Evolutionary conservation across 2,797 vertebrate genomes (phyloP).

Genomic region (Oryzias dopingdopingensis): DNA sequence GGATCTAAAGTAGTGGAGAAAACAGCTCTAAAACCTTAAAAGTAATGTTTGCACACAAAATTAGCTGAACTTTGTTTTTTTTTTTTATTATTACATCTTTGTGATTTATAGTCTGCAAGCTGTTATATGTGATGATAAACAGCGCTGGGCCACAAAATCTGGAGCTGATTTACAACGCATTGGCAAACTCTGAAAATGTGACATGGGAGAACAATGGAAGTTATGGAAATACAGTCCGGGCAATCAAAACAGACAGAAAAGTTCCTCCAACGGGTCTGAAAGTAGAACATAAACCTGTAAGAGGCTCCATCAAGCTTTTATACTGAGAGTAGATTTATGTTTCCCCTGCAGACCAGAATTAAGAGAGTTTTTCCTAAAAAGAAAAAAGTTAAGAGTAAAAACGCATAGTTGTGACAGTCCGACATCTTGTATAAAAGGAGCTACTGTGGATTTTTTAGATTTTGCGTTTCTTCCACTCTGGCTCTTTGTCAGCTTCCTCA

Average conservation of each 20-base stretch:
- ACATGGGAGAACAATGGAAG: slow-evolving; percentile 46
- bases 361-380: neutral
- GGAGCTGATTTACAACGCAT: slow-evolving; percentile 57
- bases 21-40: slow-evolving; percentile 17
- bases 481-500: slow-evolving; percentile 90
- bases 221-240: slow-evolving; percentile 39
- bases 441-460: slow-evolving; percentile 76
- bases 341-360: slow-evolving; percentile 11
- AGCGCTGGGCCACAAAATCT: slow-evolving; percentile 56
- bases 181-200: slow-evolving; percentile 41
- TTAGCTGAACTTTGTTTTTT: slow-evolving; percentile 1
- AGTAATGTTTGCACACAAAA: slow-evolving; percentile 12
- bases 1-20: slow-evolving; percentile 2
- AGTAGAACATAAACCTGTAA: slow-evolving; percentile 24
- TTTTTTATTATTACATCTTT: slow-evolving; percentile 5
- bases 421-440: slow-evolving; percentile 5
- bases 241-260: slow-evolving; percentile 43
- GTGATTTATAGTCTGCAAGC: slow-evolving; percentile 30
- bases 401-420: slow-evolving; percentile 9
- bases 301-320: slow-evolving; percentile 12
- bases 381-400: slow-evolving; percentile 7
- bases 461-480: slow-evolving; percentile 98
- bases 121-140: slow-evolving; percentile 41
- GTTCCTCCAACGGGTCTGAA: slow-evolving; percentile 27
- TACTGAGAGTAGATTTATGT: slow-evolving; percentile 18